These are phyloP conservation scores for Acleris laterana DNA, from an alignment of 2,888 invertebrate species.

Conservation along the genomic window DNA sequence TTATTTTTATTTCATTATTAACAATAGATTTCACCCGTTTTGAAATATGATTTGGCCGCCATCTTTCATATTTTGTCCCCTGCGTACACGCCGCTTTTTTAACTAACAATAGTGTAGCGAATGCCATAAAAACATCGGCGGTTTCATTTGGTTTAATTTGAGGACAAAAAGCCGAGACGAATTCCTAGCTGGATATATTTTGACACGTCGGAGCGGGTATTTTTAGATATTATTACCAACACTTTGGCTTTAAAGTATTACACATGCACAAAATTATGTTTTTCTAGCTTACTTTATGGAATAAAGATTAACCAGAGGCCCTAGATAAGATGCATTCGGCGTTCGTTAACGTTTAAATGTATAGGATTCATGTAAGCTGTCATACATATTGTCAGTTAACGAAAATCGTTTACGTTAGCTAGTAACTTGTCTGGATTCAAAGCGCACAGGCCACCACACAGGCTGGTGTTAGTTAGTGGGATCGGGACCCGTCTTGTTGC, in stretches of 20 bases:
- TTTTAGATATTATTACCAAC: conserved; percentile 23
- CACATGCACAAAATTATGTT: neutral
- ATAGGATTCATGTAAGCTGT: too few relatives aligned
- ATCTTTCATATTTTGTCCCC: conserved; percentile 61
- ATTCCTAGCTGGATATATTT: conserved; percentile 30
- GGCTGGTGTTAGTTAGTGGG: too few relatives aligned
- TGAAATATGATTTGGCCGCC: conserved; percentile 81
- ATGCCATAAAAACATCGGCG: conserved; percentile 33
- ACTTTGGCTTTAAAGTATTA: neutral
- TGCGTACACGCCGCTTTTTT: conserved; percentile 37
- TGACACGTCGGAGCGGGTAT: conserved; percentile 22
- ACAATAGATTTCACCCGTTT: conserved; percentile 83
- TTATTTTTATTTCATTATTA: conserved; percentile 62
- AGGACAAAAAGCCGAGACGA: conserved; percentile 32
- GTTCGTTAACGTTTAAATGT: too few relatives aligned
- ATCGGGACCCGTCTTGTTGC: too few relatives aligned
- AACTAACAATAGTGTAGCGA: conserved; percentile 29
- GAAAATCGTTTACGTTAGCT: too few relatives aligned
- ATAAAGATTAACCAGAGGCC: too few relatives aligned
- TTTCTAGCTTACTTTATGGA: neutral
- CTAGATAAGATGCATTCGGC: too few relatives aligned
- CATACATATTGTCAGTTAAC: too few relatives aligned
- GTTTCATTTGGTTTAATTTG: conserved; percentile 34
- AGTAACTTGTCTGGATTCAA: too few relatives aligned
- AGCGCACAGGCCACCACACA: too few relatives aligned